phyloP scores from a whole-genome alignment of 2,113 vertebrate genomes.

The Entomyzon cyanotis region DNA sequence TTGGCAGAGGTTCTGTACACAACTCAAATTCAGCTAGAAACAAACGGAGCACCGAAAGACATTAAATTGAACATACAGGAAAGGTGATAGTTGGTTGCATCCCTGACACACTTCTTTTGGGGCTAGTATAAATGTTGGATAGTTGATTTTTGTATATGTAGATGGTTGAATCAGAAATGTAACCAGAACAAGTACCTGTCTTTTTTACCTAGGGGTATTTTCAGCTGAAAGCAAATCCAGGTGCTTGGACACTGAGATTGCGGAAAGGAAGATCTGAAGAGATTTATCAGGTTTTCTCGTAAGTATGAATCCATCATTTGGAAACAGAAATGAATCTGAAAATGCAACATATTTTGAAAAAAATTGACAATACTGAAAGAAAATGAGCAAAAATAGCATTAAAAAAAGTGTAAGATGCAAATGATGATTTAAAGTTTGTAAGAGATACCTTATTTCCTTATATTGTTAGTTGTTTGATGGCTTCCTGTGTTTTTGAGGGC shows the following conservation, averaged over 20 bases:
- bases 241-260: slow-evolving; percentile 88
- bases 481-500: not conserved
- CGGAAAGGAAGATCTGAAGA: slow-evolving; percentile 93
- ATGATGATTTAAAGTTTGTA: not conserved
- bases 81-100: not conserved
- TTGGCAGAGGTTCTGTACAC: not conserved
- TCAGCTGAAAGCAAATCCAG: slow-evolving; percentile 97
- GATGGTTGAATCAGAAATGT: not conserved
- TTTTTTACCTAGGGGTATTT: slow-evolving; percentile 88
- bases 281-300: slow-evolving; percentile 91
- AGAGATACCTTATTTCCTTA: not conserved
- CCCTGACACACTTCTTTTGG: not conserved
- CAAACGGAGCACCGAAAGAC: not conserved
- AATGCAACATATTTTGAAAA: not conserved
- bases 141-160: not conserved
- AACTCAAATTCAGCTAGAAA: not conserved
- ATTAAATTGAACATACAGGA: not conserved
- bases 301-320: slow-evolving; percentile 62
- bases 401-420: not conserved
- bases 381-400: not conserved
- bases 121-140: not conserved
- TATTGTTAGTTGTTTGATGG: not conserved
- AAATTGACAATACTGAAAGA: not conserved
- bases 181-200: not conserved
- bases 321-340: not conserved